Base-by-base conservation (phyloP, 2,888 invertebrate species). In the Drosophila algonquin region DNA sequence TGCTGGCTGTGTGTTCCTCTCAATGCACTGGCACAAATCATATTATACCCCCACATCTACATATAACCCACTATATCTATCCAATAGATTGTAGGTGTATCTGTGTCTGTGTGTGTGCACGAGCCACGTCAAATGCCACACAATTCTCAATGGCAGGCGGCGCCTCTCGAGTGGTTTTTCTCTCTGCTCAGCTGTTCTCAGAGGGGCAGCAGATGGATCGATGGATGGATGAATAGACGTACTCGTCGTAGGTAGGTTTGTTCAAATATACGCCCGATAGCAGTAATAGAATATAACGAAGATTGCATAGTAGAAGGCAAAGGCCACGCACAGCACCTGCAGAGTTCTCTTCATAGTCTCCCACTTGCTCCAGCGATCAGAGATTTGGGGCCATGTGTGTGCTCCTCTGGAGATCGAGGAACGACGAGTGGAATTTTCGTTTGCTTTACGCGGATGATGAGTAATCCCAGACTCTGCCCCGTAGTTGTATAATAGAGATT, bases 221-320 rank as follows among this genome's bases (percentile, higher is more conserved):
- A 24, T 24, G 5, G 24, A 4, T 24, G 24, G 24, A 5, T 5
- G n/a, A n/a, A n/a, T n/a, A n/a, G n/a, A n/a, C n/a, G 5, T 4
- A 24, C 24, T 24, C n/a, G n/a, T n/a, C 24, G 24, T 24, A 24
- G 21, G 21, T 4, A 24, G 24, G 4, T 3, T 4, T 24, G 63
- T 40, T 72, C 71, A 79, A 45, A 89, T 53, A 68, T 82, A 83
- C 57, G 80, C 81, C 46, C 84, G 83, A 78, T 90, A 78, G 74
- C 89, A 79, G 77, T 88, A 90, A 75, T 90, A 90, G 75, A 89
- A 90, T 70, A 82, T 68, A 58, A 90, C 51, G 58, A 90, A 90
- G 30, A 88, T 70, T 69, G 83, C 79, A 83, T 90, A 90, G 78
- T 79, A 90, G 70, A 80, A 80, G 46, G 81, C 76, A 75, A 90